phyloP scores from a whole-genome alignment of 2,113 vertebrate species.

The Myiozetetes cayanensis region DNA sequence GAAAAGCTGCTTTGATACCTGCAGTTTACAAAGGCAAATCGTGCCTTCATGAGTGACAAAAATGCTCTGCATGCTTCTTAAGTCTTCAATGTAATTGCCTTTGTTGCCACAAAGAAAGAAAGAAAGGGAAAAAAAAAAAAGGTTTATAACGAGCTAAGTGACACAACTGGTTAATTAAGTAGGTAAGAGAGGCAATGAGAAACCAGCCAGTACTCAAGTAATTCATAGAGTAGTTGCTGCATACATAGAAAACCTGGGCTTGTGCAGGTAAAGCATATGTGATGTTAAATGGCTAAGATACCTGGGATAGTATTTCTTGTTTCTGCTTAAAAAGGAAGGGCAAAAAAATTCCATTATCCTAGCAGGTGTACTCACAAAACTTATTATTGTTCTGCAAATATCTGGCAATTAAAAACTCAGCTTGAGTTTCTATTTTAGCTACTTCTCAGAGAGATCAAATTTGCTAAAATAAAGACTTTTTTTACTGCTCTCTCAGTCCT shows the following conservation, averaged over 20 bases:
- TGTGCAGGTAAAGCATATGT: background rate
- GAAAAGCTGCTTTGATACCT: slow-evolving; percentile 75
- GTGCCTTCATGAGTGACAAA: slow-evolving; percentile 60
- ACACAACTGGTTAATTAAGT: slow-evolving; percentile 53
- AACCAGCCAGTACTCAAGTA: slow-evolving; percentile 1
- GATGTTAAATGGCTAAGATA: background rate
- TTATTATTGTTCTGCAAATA: background rate
- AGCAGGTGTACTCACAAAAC: background rate
- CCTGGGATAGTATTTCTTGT: background rate
- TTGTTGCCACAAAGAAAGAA: slow-evolving; percentile 11
- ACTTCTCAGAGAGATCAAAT: background rate
- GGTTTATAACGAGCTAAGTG: slow-evolving; percentile 15
- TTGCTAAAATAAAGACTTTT: background rate
- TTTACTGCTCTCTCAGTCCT: background rate
- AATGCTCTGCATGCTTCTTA: slow-evolving; percentile 46
- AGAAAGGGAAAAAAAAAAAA: background rate
- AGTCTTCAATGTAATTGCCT: slow-evolving; percentile 45
- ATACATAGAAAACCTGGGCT: background rate
- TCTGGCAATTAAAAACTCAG: background rate
- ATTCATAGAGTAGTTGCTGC: slow-evolving; percentile 4
- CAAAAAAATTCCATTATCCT: background rate
- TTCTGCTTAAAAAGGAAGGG: background rate
- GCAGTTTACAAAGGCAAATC: slow-evolving; percentile 71
- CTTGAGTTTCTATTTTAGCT: background rate
- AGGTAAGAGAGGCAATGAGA: background rate